Evolutionary conservation across 2,888 invertebrate species (phyloP).

Genomic region (Anaspis maculata): DNA sequence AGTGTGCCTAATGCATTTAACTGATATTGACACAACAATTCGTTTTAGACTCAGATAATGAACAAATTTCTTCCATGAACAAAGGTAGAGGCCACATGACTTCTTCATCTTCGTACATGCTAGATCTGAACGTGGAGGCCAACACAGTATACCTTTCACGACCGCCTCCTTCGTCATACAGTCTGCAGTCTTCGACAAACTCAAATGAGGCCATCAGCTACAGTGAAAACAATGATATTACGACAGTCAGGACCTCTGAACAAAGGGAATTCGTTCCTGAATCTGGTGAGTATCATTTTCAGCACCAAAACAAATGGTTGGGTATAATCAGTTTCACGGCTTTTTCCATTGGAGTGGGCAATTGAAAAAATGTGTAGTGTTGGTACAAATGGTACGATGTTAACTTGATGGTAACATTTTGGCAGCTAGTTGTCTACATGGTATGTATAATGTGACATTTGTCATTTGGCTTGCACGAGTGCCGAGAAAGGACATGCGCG

Average conservation of each 20-base stretch:
- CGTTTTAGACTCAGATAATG: slow-evolving; percentile 43
- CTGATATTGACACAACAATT: too few species aligned
- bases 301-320: too few species aligned
- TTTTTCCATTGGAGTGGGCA: too few species aligned
- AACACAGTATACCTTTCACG: slow-evolving; percentile 51
- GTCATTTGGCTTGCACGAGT: too few species aligned
- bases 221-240: slow-evolving; percentile 5
- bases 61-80: slow-evolving; percentile 32
- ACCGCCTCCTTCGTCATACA: slow-evolving; percentile 33
- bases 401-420: too few species aligned
- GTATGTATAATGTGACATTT: too few species aligned
- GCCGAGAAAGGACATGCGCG: too few species aligned
- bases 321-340: too few species aligned
- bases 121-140: slow-evolving; percentile 57
- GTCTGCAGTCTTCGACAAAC: slow-evolving; percentile 9
- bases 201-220: not conserved
- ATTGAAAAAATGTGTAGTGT: too few species aligned
- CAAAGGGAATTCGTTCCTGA: slow-evolving; percentile 39
- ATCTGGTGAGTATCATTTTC: slow-evolving; percentile 35
- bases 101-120: slow-evolving; percentile 48
- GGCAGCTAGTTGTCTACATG: too few species aligned
- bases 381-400: too few species aligned
- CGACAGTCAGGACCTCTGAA: slow-evolving; percentile 42
- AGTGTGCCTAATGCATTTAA: too few species aligned
- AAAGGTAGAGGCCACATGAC: slow-evolving; percentile 32